Base-by-base conservation (phyloP, 2,888 invertebrate species). In the Pherbina coryleti region DNA sequence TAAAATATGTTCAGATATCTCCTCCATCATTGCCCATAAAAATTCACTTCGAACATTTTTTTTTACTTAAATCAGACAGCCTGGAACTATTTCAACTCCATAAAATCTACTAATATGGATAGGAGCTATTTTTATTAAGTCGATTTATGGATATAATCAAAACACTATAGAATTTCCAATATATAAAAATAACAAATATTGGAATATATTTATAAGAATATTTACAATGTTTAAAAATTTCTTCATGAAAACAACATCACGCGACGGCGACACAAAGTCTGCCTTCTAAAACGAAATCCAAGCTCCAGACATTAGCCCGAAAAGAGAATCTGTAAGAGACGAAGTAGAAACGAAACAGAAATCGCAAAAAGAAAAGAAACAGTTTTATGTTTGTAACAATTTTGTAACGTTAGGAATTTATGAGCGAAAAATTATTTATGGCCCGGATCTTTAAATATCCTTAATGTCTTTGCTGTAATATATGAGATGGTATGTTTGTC, bases 391-490 rank as follows among this genome's bases (percentile, higher is more conserved):
- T 57, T 77, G 76, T 19, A 37, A 62, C 51, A 69, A 72, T 74
- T 76, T 67, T 78, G 78, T 79, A 82, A 78, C 83, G 82, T 85
- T 82, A 80, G 62, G 83, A 85, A 85, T 86, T 86, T 86, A 86
- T 86, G 86, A 83, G 83, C 82, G 77, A 82, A 83, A 84, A 83
- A 85, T 84, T 82, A 86, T 85, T 86, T 86, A 86, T 84, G 81
- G 79, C 79, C 14, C 28, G 44, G 57, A 57, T 51, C 75, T 75
- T 78, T 78, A 75, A 78, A 78, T 78, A 72, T 78, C 62, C 75
- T 51, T 78, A 78, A 78, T 78, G 71, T 55, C 71, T 49, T 28
- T 74, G 74, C 51, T 64, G 51, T 53, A 64, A 74, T 64, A 64
- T 51, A 64, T 51, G 64, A 28, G 74, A 28, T 55, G n/a, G 55